phyloP scores from a whole-genome alignment of 1,140 invertebrate genomes.

The Drosophila fuyamai region DNA sequence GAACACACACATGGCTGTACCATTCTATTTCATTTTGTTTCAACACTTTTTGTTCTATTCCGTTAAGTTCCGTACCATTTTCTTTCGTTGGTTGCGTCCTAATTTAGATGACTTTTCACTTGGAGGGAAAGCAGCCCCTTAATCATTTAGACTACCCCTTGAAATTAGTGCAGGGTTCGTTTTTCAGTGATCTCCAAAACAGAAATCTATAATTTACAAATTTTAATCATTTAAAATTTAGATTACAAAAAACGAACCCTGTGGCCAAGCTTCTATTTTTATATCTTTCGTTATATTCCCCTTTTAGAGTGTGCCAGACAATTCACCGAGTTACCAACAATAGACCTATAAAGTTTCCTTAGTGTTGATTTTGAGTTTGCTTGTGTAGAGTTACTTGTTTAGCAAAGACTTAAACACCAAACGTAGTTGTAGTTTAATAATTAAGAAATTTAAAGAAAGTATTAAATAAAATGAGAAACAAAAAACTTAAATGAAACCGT shows the following conservation, averaged over 20 bases:
- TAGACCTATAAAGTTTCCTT: conserved; percentile 27
- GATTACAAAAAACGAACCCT: conserved; percentile 5
- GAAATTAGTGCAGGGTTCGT: neutral
- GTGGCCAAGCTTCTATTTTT: neutral
- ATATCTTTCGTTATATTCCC: conserved; percentile 3
- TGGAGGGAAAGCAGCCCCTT: conserved; percentile 8
- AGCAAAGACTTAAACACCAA: conserved; percentile 58
- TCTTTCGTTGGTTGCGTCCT: conserved; percentile 9
- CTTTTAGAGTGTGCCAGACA: conserved; percentile 25
- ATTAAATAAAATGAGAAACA: conserved; percentile 21
- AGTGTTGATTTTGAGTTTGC: conserved; percentile 59
- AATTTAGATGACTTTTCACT: conserved; percentile 2
- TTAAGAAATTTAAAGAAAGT: conserved; percentile 24
- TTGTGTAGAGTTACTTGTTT: conserved; percentile 65
- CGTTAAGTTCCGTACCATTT: conserved; percentile 10
- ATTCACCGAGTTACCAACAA: conserved; percentile 31
- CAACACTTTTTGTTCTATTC: conserved; percentile 14
- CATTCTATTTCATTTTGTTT: conserved; percentile 8
- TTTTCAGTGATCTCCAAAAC: no score
- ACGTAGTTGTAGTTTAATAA: conserved; percentile 54
- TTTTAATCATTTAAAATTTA: neutral
- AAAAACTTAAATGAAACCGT: conserved; percentile 8
- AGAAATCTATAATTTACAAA: no score
- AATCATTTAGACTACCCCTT: neutral
- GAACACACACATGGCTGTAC: conserved; percentile 13